Conservation (phyloP, 2,113 vertebrate species). For the Colistium nudipinnis region DNA sequence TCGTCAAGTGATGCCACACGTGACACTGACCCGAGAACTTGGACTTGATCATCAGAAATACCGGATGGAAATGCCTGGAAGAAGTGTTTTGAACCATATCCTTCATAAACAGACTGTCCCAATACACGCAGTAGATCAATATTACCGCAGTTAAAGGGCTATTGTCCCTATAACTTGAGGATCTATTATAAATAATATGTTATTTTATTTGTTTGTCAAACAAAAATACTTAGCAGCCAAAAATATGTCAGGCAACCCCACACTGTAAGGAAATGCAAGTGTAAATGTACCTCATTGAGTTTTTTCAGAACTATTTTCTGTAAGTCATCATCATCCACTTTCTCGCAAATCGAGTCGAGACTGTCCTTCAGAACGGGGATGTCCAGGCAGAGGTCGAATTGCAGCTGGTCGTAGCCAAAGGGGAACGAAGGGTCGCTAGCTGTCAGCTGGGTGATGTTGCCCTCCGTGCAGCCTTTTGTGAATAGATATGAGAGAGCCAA, state of each 20-base stretch:
- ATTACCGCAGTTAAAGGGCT: not conserved
- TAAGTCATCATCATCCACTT: constrained; percentile 58
- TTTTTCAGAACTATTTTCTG: constrained; percentile 65
- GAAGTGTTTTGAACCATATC: not conserved
- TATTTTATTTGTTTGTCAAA: too few species aligned
- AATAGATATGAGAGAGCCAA: not conserved
- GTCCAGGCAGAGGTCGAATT: constrained; percentile 72
- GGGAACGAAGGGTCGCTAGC: constrained; percentile 65
- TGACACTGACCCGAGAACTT: constrained; percentile 60
- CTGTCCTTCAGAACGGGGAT: constrained; percentile 51
- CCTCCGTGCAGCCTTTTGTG: constrained; percentile 49
- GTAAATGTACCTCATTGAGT: constrained; percentile 70
- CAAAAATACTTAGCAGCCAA: not conserved
- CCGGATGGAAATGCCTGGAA: constrained; percentile 63
- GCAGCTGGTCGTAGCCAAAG: constrained; percentile 56
- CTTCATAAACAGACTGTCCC: not conserved
- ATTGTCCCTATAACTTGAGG: not conserved
- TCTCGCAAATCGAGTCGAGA: constrained; percentile 58
- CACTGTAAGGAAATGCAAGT: not conserved
- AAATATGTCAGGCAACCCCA: not conserved
- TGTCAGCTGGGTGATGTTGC: constrained; percentile 61
- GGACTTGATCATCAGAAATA: constrained; percentile 55
- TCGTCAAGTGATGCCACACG: constrained; percentile 63
- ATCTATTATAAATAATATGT: too few species aligned
- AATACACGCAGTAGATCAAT: not conserved